Evolutionary conservation across 2,113 vertebrate genomes (phyloP).

Genomic region (Orthonyx spaldingii): DNA sequence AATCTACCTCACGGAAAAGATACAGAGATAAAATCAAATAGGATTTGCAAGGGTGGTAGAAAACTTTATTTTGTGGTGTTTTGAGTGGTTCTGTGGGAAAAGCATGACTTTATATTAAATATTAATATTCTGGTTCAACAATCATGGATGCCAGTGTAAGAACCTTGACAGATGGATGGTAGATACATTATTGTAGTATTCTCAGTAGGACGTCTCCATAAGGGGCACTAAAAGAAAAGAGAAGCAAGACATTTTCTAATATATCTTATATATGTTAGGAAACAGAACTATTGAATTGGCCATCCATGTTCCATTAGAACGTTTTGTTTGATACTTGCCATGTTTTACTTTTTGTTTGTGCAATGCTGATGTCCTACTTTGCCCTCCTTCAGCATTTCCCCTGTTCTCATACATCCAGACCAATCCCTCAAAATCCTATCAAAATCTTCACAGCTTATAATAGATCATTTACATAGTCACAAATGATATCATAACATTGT

Average conservation of each 20-base stretch:
- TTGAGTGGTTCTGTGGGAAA: neutral
- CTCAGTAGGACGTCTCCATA: neutral
- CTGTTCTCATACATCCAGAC: neutral
- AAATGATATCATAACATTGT: neutral
- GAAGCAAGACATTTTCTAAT: neutral
- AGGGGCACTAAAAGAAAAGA: neutral
- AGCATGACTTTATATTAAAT: neutral
- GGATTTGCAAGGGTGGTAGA: neutral
- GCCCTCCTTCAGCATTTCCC: neutral
- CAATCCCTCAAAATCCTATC: neutral
- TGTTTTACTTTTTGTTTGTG: neutral
- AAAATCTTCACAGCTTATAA: neutral
- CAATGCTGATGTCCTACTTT: neutral
- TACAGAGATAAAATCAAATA: neutral
- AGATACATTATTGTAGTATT: neutral
- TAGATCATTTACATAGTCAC: slow-evolving; percentile 14
- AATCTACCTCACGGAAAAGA: neutral
- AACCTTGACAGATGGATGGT: slow-evolving; percentile 9
- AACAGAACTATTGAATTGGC: neutral
- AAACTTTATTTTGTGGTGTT: neutral
- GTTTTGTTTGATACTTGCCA: neutral
- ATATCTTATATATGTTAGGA: neutral
- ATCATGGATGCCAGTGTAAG: neutral
- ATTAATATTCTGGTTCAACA: neutral
- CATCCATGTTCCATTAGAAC: neutral